Evolutionary conservation across 1,140 invertebrate genomes (phyloP), one percentile per base, ranked within the genome.

Genomic region (Oedothorax gibbosus): DNA sequence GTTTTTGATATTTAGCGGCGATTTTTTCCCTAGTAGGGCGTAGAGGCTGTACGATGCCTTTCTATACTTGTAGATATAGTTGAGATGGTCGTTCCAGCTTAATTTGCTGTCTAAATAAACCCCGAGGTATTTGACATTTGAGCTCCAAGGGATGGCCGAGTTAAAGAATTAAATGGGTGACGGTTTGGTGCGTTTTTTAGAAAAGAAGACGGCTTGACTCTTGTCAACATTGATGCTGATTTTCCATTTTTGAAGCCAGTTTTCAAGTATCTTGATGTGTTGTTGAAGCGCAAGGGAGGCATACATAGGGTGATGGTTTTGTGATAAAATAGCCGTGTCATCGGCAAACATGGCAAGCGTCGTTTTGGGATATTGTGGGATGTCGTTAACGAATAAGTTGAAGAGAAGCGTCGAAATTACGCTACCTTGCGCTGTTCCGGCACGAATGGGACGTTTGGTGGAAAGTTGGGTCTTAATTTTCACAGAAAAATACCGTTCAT

Each of bases 401-500:
- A 77, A 77, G 0, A 78, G 14, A 6, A 18, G 10, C 0, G 81
- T 54, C 5, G 12, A 9, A 6, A 78, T 21, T 49, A 84, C 20
- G 0, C 10, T 15, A 0, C 81, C 81, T 10, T 84, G 73, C 0
- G 81, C 53, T 0, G 49, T 49, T 15, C 72, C 81, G 3, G 73
- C 72, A 10, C n/a, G 51, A 0, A 84, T 84, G 56, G 15, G 11
- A 7, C 66, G n/a, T 2, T 57, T 49, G 14, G 8, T 4, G 8
- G 53, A 79, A 18, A 56, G 12, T 7, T 8, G 0, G n/a, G 77
- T 1, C 18, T 79, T 20, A 1, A 75, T 12, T 76, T 84, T 84
- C n/a, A 79, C 49, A 20, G 60, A 14, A 50, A 83, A 83, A 15
- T 10, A 49, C 64, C 81, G 77, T 9, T 57, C 8, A 5, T 12